phyloP scores from a whole-genome alignment of 2,888 invertebrate species.

The Piscicola geometra region DNA sequence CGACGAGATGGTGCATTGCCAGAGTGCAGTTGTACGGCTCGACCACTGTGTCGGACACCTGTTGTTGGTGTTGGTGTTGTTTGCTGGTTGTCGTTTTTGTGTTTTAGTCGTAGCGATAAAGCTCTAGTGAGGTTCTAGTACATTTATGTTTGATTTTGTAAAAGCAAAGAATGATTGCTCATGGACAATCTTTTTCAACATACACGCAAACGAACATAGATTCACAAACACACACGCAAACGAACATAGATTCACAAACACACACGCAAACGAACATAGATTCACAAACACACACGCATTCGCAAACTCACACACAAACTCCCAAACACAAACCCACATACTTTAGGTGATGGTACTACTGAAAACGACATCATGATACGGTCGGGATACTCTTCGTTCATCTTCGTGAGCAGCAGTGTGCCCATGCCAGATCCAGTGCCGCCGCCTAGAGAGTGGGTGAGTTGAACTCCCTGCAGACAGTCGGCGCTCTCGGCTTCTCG shows the following conservation, averaged over 20 bases:
- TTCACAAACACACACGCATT: background rate
- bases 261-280: no score
- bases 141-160: no score
- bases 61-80: background rate
- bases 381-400: constrained; percentile 94
- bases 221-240: no score
- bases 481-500: constrained; percentile 53
- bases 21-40: constrained; percentile 76
- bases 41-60: constrained; percentile 68
- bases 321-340: constrained; percentile 36
- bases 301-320: background rate
- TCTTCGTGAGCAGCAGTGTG: constrained; percentile 85
- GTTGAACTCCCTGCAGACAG: constrained; percentile 54
- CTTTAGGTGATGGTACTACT: constrained; percentile 80
- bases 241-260: no score
- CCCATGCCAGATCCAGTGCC: constrained; percentile 86
- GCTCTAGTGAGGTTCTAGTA: no score
- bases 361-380: constrained; percentile 96
- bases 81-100: no score
- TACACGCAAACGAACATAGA: no score
- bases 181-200: no score
- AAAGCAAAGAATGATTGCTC: no score
- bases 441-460: constrained; percentile 69
- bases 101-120: no score
- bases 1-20: constrained; percentile 64